Conservation (phyloP, 2,797 vertebrate species). For the Loriculus beryllinus region DNA sequence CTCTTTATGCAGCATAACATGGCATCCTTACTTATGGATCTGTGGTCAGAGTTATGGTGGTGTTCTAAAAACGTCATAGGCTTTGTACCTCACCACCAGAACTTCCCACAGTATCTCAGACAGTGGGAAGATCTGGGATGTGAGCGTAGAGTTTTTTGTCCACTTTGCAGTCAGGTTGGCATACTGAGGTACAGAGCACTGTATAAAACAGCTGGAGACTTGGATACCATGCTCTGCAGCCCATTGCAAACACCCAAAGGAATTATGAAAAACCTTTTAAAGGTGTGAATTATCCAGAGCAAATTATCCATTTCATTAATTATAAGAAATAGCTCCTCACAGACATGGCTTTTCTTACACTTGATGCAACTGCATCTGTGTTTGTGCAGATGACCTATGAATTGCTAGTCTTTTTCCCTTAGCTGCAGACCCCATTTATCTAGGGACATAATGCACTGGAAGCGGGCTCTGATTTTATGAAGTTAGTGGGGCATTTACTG, state of each 20-base stretch:
- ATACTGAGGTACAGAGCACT: background rate
- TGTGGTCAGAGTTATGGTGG: background rate
- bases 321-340: background rate
- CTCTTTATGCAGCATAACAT: background rate
- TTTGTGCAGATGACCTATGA: background rate
- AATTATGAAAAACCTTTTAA: background rate
- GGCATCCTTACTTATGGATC: background rate
- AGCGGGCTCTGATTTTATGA: background rate
- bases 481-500: background rate
- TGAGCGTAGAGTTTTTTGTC: background rate
- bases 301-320: background rate
- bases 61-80: background rate
- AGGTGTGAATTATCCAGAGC: background rate
- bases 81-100: background rate
- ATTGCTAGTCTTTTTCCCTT: background rate
- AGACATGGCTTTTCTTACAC: background rate
- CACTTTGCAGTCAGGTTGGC: background rate
- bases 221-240: background rate
- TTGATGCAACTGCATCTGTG: background rate
- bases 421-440: background rate
- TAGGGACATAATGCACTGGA: background rate
- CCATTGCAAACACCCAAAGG: background rate
- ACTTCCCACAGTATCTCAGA: background rate
- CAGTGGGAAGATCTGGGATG: background rate
- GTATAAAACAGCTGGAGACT: background rate